phyloP scores from a whole-genome alignment of 2,797 vertebrate genomes.

The Myotis findleyi region DNA sequence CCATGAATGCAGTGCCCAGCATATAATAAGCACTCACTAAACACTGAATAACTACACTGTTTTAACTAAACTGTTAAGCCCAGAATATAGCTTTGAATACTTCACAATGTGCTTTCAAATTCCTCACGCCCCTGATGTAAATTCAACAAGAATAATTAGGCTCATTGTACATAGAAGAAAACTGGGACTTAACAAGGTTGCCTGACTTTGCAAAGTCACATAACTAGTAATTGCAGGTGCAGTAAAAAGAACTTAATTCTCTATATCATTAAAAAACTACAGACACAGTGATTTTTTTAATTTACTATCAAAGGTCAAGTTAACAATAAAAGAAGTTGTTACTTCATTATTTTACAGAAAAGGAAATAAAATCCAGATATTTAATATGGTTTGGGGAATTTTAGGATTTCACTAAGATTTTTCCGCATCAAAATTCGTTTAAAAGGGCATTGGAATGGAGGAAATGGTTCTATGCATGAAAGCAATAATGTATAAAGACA shows the following conservation, averaged over 20 bases:
- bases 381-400: conserved; percentile 42
- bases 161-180: not conserved
- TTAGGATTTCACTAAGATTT: conserved; percentile 7
- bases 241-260: conserved; percentile 67
- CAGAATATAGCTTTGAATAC: not conserved
- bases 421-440: conserved; percentile 5
- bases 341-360: conserved; percentile 62
- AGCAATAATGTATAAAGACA: not conserved
- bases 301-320: conserved; percentile 56
- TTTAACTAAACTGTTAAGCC: not conserved
- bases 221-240: conserved; percentile 39
- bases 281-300: not conserved
- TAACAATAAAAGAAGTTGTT: conserved; percentile 59
- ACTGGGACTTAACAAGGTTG: not conserved
- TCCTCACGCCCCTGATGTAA: not conserved
- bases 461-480: not conserved
- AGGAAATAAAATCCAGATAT: conserved; percentile 44
- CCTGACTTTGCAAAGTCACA: conserved; percentile 48
- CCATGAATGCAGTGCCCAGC: not conserved
- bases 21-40: not conserved
- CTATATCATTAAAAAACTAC: conserved; percentile 61
- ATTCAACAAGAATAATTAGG: conserved; percentile 48
- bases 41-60: not conserved
- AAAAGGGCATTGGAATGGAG: not conserved
- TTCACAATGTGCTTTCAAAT: conserved; percentile 10